Conservation (phyloP, 2,888 invertebrate species). For the Beris chalybata region DNA sequence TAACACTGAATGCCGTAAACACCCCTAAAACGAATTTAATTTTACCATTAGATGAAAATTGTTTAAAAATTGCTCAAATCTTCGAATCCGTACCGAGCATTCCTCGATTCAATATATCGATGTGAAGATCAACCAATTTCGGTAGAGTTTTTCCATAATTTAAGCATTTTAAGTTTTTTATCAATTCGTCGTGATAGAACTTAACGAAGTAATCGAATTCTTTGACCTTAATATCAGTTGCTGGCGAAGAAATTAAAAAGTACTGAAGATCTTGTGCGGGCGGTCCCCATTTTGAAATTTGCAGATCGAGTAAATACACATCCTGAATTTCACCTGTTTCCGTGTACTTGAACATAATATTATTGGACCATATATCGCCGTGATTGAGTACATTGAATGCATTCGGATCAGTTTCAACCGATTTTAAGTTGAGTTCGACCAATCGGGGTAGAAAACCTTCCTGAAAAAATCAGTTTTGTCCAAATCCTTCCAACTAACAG, state of each 20-base stretch:
- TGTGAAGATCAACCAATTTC: conserved; percentile 48
- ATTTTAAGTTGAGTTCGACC: conserved; percentile 20
- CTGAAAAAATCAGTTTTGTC: neutral
- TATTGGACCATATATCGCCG: conserved; percentile 52
- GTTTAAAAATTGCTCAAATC: too few relatives aligned
- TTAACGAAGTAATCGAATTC: conserved; percentile 49
- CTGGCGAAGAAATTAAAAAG: conserved; percentile 49
- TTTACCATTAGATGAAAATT: too few relatives aligned
- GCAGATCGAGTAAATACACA: conserved; percentile 48
- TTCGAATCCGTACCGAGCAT: neutral
- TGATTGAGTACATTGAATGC: conserved; percentile 49
- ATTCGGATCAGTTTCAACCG: conserved; percentile 37
- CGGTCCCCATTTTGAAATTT: conserved; percentile 45
- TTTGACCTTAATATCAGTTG: conserved; percentile 46
- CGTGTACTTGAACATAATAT: conserved; percentile 48
- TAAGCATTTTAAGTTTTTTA: conserved; percentile 44
- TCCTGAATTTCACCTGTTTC: conserved; percentile 47
- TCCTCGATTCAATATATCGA: conserved; percentile 42
- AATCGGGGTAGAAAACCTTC: neutral
- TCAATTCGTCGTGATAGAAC: conserved; percentile 48
- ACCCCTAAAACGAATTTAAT: conserved; percentile 42
- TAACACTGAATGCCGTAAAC: conserved; percentile 45
- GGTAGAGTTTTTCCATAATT: conserved; percentile 46
- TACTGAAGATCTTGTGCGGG: conserved; percentile 48
- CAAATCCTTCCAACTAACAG: too few relatives aligned